Base-by-base conservation (phyloP, 1,140 invertebrate species). In the Anthonomus grandis region DNA sequence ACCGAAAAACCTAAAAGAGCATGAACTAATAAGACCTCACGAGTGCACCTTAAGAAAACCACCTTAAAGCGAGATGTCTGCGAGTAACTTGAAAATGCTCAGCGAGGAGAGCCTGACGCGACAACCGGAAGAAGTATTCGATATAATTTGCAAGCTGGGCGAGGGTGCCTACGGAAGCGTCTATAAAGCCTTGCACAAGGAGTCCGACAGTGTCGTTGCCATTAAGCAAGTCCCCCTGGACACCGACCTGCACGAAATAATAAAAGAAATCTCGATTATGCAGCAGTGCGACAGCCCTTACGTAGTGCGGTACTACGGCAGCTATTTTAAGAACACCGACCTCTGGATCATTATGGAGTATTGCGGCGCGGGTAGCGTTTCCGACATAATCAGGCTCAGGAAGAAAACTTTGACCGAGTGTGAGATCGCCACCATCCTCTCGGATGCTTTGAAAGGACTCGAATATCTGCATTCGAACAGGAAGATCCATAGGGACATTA, bases 341-440 rank as follows among this genome's bases (percentile, higher is more conserved):
- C 78, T 99, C 65, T 98, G 95, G 96, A 99, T 99, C 75, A 96
- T 98, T 36, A 99, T 99, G 97, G 97, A 99, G 74, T 99, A 98
- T 75, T 99, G 97, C 76, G 97, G 95, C 51, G 96, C 95, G 25
- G 97, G 97, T 13, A 98, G 95, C 36, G 95, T 99, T 12, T 97
- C 94, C 2, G 97, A 99, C 76, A 97, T 99, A 45, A 99, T 99
- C 93, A 84, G 94, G 72, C 77, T 98, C 65, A 78, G 96, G 17
- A 96, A 97, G 75, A 98, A 98, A 75, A 98, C 96, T 1, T 75
- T 98, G 1, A 88, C 87, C 0, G 97, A 99, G 74, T 91, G 93
- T 66, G 95, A 99, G 78, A 99, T 99, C 58, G 91, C 95, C 0
- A 97, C 94, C 2, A 92, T 99, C 60, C 75, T 99, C 10, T 89